Evolutionary conservation across 2,113 vertebrate species (phyloP), one percentile per base, ranked within the genome.

Genomic region (Vulpes vulpes): DNA sequence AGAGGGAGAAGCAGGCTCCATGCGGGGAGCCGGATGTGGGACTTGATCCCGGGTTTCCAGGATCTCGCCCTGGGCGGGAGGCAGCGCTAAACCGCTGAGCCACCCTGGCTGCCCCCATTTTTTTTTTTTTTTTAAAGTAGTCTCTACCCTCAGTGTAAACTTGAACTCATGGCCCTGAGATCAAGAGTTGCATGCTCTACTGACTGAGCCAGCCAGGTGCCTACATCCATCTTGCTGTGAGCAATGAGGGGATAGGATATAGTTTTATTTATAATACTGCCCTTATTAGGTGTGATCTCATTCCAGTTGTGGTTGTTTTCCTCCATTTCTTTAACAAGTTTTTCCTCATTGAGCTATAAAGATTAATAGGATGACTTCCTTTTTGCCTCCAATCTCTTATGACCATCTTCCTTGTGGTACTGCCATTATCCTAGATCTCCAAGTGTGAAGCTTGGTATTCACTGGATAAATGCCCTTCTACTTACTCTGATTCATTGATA

Each of bases 21-120:
- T n/a, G 8, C 32, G 1, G 16, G 16, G 32, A 69, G 17, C 32
- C 32, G 0, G 0, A 69, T 0, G 4, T 0, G 2, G 65, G 65
- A 15, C 30, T 67, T 2, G 6, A 67, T 69, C 16, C 67, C 32
- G n/a, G 32, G 32, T 19, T 4, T 2, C 32, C n/a, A 17, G 32
- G 67, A 69, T 69, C 67, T 35, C n/a, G 8, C n/a, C 67, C 17
- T 69, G 67, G 19, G 67, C 32, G 0, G 3, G 35, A 69, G 67
- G 32, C 17, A n/a, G 67, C 4, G 32, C 67, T 69, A 3, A 69
- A 69, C 65, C 0, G 1, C 67, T 35, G 67, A 35, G 65, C 65
- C 32, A 69, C 67, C 30, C 67, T 19, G 32, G 8, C 1, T 7
- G 2, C 8, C 65, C 65, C 22, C 3, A 49, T 35, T 76, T 76